Evolutionary conservation across 2,888 invertebrate species (phyloP), one percentile per base, ranked within the genome.

Genomic region (Netelia inedita): DNA sequence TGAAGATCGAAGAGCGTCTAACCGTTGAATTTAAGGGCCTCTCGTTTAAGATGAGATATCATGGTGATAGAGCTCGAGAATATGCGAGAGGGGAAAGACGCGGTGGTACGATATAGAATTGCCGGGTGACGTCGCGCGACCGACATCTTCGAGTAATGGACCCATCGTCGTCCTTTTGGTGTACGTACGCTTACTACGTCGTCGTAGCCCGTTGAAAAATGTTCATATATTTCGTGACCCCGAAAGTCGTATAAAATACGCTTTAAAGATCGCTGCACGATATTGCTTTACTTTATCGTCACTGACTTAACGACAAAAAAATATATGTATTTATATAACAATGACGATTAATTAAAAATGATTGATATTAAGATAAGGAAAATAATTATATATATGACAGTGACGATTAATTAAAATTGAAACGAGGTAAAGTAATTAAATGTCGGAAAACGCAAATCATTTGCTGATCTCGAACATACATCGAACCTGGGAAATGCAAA

Each of bases 11-110:
- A 53, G 41, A 74, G 43, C 28, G 21, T 0, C 14, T 28, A 19
- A 50, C 57, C 19, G 14, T 74, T 46, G 69, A 82, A 65, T 65
- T 75, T 75, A 75, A 75, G 55, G 65, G 71, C 65, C 57, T n/a
- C 11, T 57, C 69, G 66, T 61, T 61, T 46, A 28, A 11, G 68
- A 10, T 55, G 76, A 6, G 68, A 65, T 46, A 65, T 71, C 69
- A 21, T 10, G 63, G 5, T 2, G 63, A 35, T 16, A 75, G n/a
- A 11, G 23, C 19, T 50, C 11, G 14, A 21, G 28, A 65, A 14
- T 3, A 1, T 53, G 1, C 6, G 9, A 43, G 9, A 19, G 6
- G 2, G 16, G 19, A 57, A 10, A 28, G 1, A 21, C 41, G 19
- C n/a, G 19, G 53, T 16, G 53, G 21, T 1, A 16, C 14, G 41